phyloP scores from a whole-genome alignment of 2,797 vertebrate genomes.

The Chaenodraco wilsoni region DNA sequence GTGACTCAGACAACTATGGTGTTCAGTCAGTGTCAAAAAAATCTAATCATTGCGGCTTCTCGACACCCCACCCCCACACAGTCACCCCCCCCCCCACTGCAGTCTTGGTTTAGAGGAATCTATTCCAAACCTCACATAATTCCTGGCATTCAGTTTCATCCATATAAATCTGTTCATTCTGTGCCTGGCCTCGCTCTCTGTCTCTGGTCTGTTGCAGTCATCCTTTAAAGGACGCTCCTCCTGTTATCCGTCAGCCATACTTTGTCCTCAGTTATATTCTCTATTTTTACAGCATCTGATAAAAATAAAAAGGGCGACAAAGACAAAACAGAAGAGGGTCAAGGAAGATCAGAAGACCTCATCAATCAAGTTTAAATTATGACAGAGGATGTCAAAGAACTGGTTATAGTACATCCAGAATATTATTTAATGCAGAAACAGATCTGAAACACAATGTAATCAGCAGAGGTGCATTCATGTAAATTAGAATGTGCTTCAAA shows the following conservation, averaged over 20 bases:
- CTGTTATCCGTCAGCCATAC: slow-evolving; percentile 44
- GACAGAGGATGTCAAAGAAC: slow-evolving; percentile 30
- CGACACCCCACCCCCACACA: neutral
- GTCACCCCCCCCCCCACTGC: slow-evolving; percentile 10
- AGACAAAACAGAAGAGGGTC: slow-evolving; percentile 21
- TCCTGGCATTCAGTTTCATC: slow-evolving; percentile 54
- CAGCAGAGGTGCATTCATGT: too few relatives aligned
- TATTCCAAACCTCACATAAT: slow-evolving; percentile 63
- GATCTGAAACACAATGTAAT: too few relatives aligned
- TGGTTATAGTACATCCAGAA: slow-evolving; percentile 5
- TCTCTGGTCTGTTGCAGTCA: slow-evolving; percentile 55
- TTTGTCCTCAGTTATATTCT: slow-evolving; percentile 42
- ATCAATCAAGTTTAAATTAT: slow-evolving; percentile 41
- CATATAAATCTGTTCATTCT: slow-evolving; percentile 62
- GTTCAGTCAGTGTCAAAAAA: slow-evolving; percentile 55
- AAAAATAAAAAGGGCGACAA: slow-evolving; percentile 22
- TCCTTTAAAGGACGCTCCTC: slow-evolving; percentile 54
- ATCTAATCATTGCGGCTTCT: slow-evolving; percentile 32
- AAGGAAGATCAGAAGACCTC: slow-evolving; percentile 23
- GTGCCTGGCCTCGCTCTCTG: slow-evolving; percentile 50
- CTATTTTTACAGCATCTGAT: slow-evolving; percentile 35
- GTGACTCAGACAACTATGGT: slow-evolving; percentile 34
- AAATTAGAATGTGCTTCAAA: neutral
- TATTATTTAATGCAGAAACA: slow-evolving; percentile 10
- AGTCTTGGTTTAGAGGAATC: slow-evolving; percentile 57